Percentiles rank a stretch among this genome's conserved stretches.
These are phyloP conservation scores for Sinhomidia bicolor DNA, from an alignment of 2,888 invertebrate genomes.

Conservation along the genomic window DNA sequence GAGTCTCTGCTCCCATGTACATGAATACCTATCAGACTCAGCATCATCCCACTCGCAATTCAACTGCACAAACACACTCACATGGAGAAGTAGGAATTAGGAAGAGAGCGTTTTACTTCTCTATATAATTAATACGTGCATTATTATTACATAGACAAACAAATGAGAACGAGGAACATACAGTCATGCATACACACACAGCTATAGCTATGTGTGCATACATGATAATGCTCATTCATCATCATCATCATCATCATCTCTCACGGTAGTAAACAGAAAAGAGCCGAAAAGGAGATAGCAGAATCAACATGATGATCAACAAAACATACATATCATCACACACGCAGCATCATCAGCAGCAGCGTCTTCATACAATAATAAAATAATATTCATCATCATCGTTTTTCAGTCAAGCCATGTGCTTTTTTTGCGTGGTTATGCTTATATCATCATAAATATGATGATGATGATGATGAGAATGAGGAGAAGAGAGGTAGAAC, in stretches of 20 bases:
- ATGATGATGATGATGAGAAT: too few species aligned
- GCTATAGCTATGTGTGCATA: too few species aligned
- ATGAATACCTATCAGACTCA: background rate
- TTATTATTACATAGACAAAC: conserved; percentile 49
- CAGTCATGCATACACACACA: too few species aligned
- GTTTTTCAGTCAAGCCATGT: conserved; percentile 57
- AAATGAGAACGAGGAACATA: conserved; percentile 35
- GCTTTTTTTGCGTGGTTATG: conserved; percentile 60
- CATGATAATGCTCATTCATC: too few species aligned
- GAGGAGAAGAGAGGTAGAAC: background rate
- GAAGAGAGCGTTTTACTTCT: conserved; percentile 58
- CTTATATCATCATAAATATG: conserved; percentile 1
- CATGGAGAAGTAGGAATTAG: conserved; percentile 68
- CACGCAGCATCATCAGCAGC: too few species aligned
- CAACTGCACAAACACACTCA: background rate
- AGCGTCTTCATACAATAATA: too few species aligned
- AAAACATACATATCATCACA: conserved; percentile 9
- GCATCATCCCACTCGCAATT: background rate
- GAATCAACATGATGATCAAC: background rate
- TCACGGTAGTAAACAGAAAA: conserved; percentile 60
- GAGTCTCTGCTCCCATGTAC: too few species aligned
- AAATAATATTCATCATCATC: conserved; percentile 20
- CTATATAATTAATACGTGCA: conserved; percentile 48
- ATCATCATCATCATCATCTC: too few species aligned
- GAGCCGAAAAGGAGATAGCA: conserved; percentile 10